Percentiles rank a stretch among this genome's conserved stretches.
phyloP scores from a whole-genome alignment of 2,113 vertebrate genomes.

The Leptodactylus fuscus region DNA sequence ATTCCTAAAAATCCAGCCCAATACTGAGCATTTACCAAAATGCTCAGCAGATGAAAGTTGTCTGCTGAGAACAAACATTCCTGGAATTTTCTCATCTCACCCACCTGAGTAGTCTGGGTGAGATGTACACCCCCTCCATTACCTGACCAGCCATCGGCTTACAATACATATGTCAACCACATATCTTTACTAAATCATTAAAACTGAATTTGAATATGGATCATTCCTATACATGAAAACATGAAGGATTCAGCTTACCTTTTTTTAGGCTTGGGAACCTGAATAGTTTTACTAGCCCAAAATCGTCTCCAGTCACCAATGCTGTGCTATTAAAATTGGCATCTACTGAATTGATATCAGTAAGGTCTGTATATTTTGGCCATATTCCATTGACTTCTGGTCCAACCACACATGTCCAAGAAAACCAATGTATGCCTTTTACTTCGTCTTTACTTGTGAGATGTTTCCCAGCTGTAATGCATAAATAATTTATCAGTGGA shows the following conservation, averaged over 20 bases:
- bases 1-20: no score
- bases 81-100: no score
- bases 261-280: conserved; percentile 94
- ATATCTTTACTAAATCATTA: no score
- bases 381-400: conserved; percentile 93
- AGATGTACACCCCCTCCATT: no score
- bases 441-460: conserved; percentile 88
- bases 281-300: conserved; percentile 91
- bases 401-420: conserved; percentile 92
- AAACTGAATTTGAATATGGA: no score
- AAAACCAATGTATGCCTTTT: conserved; percentile 92
- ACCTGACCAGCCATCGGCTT: no score
- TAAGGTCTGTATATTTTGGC: conserved; percentile 90
- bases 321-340: conserved; percentile 91
- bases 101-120: no score
- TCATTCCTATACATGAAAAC: no score
- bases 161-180: no score
- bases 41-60: no score
- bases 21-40: no score
- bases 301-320: conserved; percentile 90
- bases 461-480: conserved; percentile 86
- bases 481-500: conserved; percentile 8
- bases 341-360: conserved; percentile 91
- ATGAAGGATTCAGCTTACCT: conserved; percentile 74
- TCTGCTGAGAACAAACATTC: no score